These are phyloP conservation scores for Hepsetus odoe DNA, from an alignment of 2,113 vertebrate genomes.

Conservation along the genomic window DNA sequence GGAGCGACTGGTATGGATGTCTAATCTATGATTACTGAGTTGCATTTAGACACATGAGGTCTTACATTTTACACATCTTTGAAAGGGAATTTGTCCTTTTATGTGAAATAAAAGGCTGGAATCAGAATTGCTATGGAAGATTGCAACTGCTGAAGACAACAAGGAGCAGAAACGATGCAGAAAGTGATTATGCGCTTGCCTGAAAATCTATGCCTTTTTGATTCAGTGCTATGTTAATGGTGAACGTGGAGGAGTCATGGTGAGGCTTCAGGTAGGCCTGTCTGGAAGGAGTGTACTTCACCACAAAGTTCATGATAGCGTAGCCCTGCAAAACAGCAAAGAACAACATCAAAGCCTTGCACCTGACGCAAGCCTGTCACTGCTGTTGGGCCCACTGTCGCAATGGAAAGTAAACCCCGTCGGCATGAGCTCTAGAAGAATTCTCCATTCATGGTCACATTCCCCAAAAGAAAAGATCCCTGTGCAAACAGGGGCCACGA, in stretches of 20 bases:
- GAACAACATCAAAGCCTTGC: not conserved
- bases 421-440: not conserved
- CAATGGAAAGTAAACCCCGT: not conserved
- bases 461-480: not conserved
- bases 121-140: too few species aligned
- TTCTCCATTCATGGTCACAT: not conserved
- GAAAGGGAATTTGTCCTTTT: too few species aligned
- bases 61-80: too few species aligned
- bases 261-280: conserved; percentile 89
- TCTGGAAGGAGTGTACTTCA: conserved; percentile 91
- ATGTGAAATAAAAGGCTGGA: too few species aligned
- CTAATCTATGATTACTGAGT: too few species aligned
- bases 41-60: too few species aligned
- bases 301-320: conserved; percentile 95
- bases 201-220: conserved; percentile 90
- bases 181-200: conserved; percentile 67
- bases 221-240: conserved; percentile 97
- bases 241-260: conserved; percentile 97
- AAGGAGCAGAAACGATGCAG: not conserved
- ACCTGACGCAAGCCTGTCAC: too few species aligned
- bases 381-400: not conserved
- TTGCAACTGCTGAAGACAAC: too few species aligned
- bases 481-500: not conserved
- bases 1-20: too few species aligned
- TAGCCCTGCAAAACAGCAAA: conserved; percentile 76